Evolutionary conservation across 2,113 vertebrate genomes (phyloP).

Genomic region (Pluvianellus socialis): DNA sequence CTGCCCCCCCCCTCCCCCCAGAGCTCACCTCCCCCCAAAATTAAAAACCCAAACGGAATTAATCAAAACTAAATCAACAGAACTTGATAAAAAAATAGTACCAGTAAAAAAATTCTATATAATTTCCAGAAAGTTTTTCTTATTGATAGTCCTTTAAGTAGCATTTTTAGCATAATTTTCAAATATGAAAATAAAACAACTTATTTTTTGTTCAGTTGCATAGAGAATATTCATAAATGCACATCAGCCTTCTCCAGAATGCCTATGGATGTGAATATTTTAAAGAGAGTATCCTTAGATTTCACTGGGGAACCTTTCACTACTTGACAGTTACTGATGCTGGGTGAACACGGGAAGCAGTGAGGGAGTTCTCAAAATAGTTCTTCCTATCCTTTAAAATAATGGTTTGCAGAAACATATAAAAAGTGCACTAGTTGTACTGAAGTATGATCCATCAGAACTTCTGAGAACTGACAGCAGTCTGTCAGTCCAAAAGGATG

Average conservation of each 20-base stretch:
- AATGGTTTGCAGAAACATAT: background rate
- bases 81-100: background rate
- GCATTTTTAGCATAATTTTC: background rate
- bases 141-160: background rate
- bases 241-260: background rate
- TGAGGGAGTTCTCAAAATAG: background rate
- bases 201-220: background rate
- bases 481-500: background rate
- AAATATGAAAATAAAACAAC: background rate
- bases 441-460: background rate
- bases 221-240: background rate
- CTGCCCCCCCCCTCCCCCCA: too few relatives aligned
- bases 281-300: background rate
- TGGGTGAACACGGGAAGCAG: background rate
- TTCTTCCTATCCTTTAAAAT: background rate
- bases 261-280: background rate
- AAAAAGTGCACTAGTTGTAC: background rate
- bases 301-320: background rate
- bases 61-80: background rate
- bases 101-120: fast-evolving
- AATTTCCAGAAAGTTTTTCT: background rate
- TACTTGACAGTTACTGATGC: background rate
- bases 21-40: background rate
- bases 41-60: background rate
- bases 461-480: background rate